A percentile compares a stretch with the other conserved stretches of the same genome.
Conservation (phyloP, 2,113 vertebrate species). For the Rynchops niger region DNA sequence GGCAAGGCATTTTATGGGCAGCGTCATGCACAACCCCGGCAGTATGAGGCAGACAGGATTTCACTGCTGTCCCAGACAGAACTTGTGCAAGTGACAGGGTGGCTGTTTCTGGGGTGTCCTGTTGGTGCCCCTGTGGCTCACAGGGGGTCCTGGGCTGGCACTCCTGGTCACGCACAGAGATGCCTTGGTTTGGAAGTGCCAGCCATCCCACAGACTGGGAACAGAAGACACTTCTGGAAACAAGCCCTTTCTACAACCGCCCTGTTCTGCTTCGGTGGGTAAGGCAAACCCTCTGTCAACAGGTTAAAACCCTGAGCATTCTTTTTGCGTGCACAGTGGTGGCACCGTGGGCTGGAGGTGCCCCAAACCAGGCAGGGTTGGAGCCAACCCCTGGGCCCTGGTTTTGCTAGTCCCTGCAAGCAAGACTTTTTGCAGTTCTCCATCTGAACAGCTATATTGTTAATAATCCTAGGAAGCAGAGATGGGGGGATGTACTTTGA, state of each 20-base stretch:
- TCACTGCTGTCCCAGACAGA: background rate
- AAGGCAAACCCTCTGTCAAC: background rate
- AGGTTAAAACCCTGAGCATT: background rate
- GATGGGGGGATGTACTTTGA: background rate
- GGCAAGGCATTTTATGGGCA: background rate
- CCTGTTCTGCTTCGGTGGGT: background rate
- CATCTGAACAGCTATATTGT: background rate
- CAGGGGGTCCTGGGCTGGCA: rapidly evolving
- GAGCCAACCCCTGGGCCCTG: background rate
- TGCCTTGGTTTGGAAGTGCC: background rate
- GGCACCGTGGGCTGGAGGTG: background rate
- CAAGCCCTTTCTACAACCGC: background rate
- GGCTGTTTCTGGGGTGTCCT: background rate
- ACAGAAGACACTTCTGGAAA: background rate
- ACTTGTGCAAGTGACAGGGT: background rate
- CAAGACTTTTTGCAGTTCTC: background rate
- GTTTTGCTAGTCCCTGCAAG: rapidly evolving
- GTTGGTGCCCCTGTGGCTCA: background rate
- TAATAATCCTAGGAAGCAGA: background rate
- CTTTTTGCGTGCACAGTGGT: background rate
- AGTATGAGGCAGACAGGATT: background rate
- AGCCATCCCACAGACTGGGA: rapidly evolving
- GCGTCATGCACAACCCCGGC: rapidly evolving
- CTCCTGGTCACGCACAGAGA: too few relatives aligned
- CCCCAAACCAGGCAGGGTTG: background rate